Percentiles rank a stretch among this genome's conserved stretches.
Conservation (phyloP, 2,888 invertebrate species). For the Drosophila neutralis region DNA sequence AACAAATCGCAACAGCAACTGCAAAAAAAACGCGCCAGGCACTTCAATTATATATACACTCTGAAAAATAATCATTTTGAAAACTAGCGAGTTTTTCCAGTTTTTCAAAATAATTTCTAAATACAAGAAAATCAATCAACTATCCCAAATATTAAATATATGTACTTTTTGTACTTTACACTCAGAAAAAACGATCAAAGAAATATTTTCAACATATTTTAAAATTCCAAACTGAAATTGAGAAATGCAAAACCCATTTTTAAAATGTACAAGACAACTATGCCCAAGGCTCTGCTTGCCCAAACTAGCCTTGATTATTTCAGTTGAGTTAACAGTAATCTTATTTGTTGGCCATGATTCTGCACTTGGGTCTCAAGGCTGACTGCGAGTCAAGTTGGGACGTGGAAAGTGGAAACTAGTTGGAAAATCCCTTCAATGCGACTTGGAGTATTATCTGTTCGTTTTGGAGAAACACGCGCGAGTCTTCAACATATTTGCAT, state of each 20-base stretch:
- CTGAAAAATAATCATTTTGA: not conserved
- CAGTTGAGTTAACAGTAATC: not conserved
- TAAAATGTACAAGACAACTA: not conserved
- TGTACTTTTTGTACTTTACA: no score
- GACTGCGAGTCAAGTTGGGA: slow-evolving; percentile 60
- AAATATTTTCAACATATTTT: not conserved
- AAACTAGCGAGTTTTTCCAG: not conserved
- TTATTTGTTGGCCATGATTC: slow-evolving; percentile 18
- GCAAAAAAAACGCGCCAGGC: slow-evolving; percentile 40
- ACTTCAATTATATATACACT: slow-evolving; percentile 53
- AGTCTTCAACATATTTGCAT: slow-evolving; percentile 70
- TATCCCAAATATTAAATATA: no score
- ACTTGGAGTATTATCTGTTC: slow-evolving; percentile 28
- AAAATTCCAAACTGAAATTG: slow-evolving; percentile 3
- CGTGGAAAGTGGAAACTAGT: slow-evolving; percentile 42
- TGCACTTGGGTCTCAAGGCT: slow-evolving; percentile 35
- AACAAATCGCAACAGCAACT: slow-evolving; percentile 71
- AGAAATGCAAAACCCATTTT: not conserved
- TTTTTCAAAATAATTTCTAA: not conserved
- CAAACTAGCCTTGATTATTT: not conserved
- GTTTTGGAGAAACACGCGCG: slow-evolving; percentile 47
- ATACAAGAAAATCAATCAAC: no score
- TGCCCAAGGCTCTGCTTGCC: not conserved
- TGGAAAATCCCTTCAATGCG: slow-evolving; percentile 58
- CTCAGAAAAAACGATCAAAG: no score